Conservation (phyloP, 2,113 vertebrate genomes). For the Chamaetylas fuelleborni region DNA sequence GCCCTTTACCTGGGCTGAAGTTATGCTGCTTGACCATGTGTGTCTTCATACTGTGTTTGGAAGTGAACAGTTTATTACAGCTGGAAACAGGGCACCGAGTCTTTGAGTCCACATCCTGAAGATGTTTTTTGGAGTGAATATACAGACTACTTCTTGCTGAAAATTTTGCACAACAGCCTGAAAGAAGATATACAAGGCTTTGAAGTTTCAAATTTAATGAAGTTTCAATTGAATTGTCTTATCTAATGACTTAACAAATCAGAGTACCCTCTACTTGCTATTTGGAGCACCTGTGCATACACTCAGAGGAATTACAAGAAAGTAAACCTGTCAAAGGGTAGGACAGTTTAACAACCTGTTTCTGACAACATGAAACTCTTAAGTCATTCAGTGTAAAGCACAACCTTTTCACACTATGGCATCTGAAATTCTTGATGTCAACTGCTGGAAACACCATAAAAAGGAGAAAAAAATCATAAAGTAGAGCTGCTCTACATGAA, state of each 20-base stretch:
- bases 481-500: background rate
- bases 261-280: background rate
- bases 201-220: background rate
- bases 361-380: background rate
- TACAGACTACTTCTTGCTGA: slow-evolving; percentile 97
- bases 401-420: fast-evolving
- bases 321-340: background rate
- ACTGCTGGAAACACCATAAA: background rate
- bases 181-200: background rate
- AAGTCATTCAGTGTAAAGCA: background rate
- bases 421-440: background rate
- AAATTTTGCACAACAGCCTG: slow-evolving; percentile 95
- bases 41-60: slow-evolving; percentile 91
- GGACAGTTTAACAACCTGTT: background rate
- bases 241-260: background rate
- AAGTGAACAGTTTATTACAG: slow-evolving; percentile 91
- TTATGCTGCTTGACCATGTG: slow-evolving; percentile 94
- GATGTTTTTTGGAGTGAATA: slow-evolving; percentile 97
- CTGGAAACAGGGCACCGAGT: slow-evolving; percentile 88
- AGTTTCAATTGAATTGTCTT: background rate
- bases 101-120: slow-evolving; percentile 84
- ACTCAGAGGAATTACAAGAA: background rate
- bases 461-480: background rate
- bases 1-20: slow-evolving; percentile 80
- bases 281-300: background rate